Evolutionary conservation across 2,888 invertebrate species (phyloP).

Genomic region (Oligia latruncula): DNA sequence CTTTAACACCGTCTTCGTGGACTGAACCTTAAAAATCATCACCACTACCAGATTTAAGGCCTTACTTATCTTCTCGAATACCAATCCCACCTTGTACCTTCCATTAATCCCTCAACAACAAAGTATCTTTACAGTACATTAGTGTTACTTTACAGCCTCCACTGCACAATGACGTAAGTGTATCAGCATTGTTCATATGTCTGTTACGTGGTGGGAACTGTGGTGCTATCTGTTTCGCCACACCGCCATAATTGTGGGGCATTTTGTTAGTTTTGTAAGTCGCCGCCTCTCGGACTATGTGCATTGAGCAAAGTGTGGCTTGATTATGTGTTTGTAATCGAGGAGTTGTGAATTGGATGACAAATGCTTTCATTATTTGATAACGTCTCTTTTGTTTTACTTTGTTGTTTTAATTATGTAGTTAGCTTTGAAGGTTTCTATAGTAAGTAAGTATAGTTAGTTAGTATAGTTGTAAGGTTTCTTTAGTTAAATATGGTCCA

Average conservation of each 20-base stretch:
- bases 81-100: constrained; percentile 6
- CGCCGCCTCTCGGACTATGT: constrained; percentile 34
- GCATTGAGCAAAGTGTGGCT: constrained; percentile 43
- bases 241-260: constrained; percentile 53
- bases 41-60: not conserved
- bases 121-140: constrained; percentile 39
- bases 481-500: not conserved
- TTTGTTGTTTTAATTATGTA: not conserved
- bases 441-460: too few relatives aligned
- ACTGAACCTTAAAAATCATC: not conserved
- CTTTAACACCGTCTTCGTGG: not conserved
- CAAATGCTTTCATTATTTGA: not conserved
- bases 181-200: constrained; percentile 51
- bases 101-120: constrained; percentile 18
- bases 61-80: not conserved
- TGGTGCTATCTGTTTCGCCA: constrained; percentile 51
- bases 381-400: not conserved
- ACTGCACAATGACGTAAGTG: constrained; percentile 47
- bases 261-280: constrained; percentile 60
- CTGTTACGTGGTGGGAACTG: constrained; percentile 55
- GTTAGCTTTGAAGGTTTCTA: not conserved
- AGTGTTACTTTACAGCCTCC: constrained; percentile 44
- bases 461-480: too few relatives aligned
- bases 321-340: constrained; percentile 29
- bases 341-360: constrained; percentile 21